phyloP scores from a whole-genome alignment of 2,888 invertebrate species.

The Callyntrura guangdongensis region DNA sequence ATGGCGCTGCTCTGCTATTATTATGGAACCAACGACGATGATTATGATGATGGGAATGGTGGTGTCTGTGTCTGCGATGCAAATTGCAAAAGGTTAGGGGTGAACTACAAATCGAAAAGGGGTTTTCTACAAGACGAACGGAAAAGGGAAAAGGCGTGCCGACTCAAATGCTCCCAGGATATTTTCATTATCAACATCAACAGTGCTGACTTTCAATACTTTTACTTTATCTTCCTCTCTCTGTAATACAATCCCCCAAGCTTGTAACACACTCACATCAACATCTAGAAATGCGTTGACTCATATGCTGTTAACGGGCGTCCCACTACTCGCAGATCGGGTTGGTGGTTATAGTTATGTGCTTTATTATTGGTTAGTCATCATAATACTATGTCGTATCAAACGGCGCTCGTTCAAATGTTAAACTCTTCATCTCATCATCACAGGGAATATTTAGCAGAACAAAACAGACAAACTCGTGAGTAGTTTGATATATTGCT shows the following conservation, averaged over 20 bases:
- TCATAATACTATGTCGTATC: no score
- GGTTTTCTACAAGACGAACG: constrained; percentile 45
- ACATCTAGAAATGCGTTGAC: neutral
- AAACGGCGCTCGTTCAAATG: neutral
- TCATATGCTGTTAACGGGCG: neutral
- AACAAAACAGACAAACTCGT: neutral
- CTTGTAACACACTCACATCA: neutral
- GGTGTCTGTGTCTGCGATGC: constrained; percentile 59
- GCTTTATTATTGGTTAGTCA: no score
- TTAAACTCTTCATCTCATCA: neutral
- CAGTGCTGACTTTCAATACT: constrained; percentile 44
- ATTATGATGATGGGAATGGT: constrained; percentile 50
- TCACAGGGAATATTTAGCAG: neutral
- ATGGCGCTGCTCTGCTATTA: constrained; percentile 57
- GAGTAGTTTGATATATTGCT: neutral
- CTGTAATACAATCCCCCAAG: neutral
- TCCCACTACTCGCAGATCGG: neutral
- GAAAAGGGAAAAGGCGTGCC: constrained; percentile 66
- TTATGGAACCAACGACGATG: constrained; percentile 55
- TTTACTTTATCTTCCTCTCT: neutral
- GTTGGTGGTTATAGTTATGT: neutral
- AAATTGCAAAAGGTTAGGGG: constrained; percentile 68
- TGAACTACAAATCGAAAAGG: constrained; percentile 55
- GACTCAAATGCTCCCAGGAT: constrained; percentile 23
- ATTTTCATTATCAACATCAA: constrained; percentile 65